phyloP scores from a whole-genome alignment of 2,113 vertebrate species.

The Cyprinus carpio region DNA sequence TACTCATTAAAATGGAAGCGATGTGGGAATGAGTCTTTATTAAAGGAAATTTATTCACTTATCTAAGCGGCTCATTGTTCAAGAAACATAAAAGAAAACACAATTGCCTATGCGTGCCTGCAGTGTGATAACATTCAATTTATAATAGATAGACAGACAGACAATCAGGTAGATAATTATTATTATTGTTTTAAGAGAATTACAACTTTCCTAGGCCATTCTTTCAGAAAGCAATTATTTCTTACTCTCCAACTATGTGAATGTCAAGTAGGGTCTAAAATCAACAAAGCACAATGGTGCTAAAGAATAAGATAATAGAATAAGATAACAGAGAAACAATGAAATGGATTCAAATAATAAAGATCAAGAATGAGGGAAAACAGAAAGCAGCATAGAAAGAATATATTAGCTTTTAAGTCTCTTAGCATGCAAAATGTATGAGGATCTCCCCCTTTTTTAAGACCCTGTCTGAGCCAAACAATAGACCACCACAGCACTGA shows the following conservation, averaged over 20 bases:
- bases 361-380: background rate
- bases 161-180: background rate
- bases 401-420: conserved; percentile 18
- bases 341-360: conserved; percentile 5
- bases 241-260: too few species aligned
- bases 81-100: too few species aligned
- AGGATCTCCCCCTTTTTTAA: conserved; percentile 21
- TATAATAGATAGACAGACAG: background rate
- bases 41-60: background rate
- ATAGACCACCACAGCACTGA: conserved; percentile 4
- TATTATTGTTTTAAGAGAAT: background rate
- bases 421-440: conserved; percentile 31
- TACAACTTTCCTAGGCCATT: background rate
- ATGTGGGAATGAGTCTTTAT: background rate
- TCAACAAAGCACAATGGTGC: background rate
- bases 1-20: background rate
- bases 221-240: background rate
- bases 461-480: conserved; percentile 6
- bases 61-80: conserved; percentile 7
- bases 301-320: background rate
- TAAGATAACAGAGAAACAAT: background rate
- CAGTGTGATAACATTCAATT: background rate
- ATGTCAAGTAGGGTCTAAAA: too few species aligned
- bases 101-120: background rate
- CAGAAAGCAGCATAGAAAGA: conserved; percentile 5